phyloP scores from a whole-genome alignment of 2,888 invertebrate genomes.

The Drosophila leonis region DNA sequence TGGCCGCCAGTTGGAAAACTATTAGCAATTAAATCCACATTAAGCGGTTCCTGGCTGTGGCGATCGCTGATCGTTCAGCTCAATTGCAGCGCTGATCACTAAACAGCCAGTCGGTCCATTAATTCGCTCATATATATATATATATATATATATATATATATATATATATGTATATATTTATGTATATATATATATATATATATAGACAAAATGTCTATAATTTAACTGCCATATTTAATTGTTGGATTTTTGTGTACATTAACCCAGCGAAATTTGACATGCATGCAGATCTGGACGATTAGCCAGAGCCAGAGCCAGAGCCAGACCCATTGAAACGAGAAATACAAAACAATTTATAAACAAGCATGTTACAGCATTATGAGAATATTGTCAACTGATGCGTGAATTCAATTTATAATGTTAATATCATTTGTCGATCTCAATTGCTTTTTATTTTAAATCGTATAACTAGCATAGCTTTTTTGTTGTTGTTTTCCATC shows the following conservation, averaged over 20 bases:
- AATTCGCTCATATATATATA: slow-evolving; percentile 37
- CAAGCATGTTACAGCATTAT: not conserved
- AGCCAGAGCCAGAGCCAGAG: not conserved
- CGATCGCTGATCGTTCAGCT: slow-evolving; percentile 81
- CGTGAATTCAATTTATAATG: not conserved
- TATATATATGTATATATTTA: slow-evolving; percentile 53
- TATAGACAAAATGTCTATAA: slow-evolving; percentile 16
- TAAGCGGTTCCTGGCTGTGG: slow-evolving; percentile 65
- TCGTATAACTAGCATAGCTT: not conserved
- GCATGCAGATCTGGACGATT: slow-evolving; percentile 46
- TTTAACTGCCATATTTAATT: slow-evolving; percentile 53
- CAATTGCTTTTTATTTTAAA: not conserved
- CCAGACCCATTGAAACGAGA: not conserved
- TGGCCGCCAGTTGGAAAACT: not conserved
- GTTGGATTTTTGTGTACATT: slow-evolving; percentile 1
- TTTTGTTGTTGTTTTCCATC: not conserved
- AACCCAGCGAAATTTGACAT: slow-evolving; percentile 15
- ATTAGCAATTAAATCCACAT: slow-evolving; percentile 74
- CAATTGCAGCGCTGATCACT: slow-evolving; percentile 71
- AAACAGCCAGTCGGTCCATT: slow-evolving; percentile 44
- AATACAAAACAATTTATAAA: slow-evolving; percentile 1
- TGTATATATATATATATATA: slow-evolving; percentile 31
- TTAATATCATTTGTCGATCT: not conserved
- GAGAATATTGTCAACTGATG: not conserved
- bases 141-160: slow-evolving; percentile 18